Conservation (phyloP, 2,797 vertebrate genomes). For the Apogon hyalosoma region DNA sequence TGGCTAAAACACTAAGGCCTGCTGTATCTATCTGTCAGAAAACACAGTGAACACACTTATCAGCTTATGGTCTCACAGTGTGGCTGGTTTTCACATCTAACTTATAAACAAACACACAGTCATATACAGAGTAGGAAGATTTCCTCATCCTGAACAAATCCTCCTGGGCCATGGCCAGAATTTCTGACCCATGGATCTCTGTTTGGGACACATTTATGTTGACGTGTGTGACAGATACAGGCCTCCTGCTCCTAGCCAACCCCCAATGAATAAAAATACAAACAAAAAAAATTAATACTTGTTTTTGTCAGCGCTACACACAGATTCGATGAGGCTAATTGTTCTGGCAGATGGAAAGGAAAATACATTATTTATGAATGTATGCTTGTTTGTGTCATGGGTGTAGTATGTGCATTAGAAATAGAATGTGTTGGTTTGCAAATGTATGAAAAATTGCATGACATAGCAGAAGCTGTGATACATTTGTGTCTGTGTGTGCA, state of each 20-base stretch:
- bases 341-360: slow-evolving; percentile 67
- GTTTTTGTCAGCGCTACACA: slow-evolving; percentile 33
- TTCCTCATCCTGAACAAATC: slow-evolving; percentile 67
- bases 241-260: slow-evolving; percentile 57
- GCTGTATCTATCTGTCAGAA: slow-evolving; percentile 55
- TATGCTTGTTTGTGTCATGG: slow-evolving; percentile 10
- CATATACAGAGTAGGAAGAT: slow-evolving; percentile 53
- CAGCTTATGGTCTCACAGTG: slow-evolving; percentile 49
- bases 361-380: slow-evolving; percentile 51
- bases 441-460: too few species aligned
- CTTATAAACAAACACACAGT: slow-evolving; percentile 40
- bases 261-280: slow-evolving; percentile 68
- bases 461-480: too few species aligned
- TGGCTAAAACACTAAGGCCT: slow-evolving; percentile 15
- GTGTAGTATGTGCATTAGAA: slow-evolving; percentile 35
- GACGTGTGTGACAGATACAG: slow-evolving; percentile 61
- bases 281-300: slow-evolving; percentile 59
- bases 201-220: slow-evolving; percentile 23
- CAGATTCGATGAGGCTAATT: slow-evolving; percentile 46
- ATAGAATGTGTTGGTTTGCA: slow-evolving; percentile 22
- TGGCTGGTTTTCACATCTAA: slow-evolving; percentile 43
- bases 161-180: slow-evolving; percentile 58
- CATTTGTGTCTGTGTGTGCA: too few species aligned
- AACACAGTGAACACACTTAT: slow-evolving; percentile 42
- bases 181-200: slow-evolving; percentile 69